Base-by-base conservation (phyloP, 2,888 invertebrate genomes). In the Drosophila pullipes region DNA sequence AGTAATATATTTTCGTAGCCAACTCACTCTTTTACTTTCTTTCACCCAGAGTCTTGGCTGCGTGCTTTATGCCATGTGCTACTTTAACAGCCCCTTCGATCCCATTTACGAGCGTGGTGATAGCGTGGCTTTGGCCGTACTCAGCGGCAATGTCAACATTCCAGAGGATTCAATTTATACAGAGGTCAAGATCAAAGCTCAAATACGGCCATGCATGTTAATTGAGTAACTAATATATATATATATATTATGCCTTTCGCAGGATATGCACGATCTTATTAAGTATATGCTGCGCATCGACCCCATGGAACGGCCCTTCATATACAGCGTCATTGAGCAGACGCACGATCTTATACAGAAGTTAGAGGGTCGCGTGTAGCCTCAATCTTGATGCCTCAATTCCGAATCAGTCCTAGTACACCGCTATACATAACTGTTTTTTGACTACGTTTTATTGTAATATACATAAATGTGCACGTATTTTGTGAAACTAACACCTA, bases 71-170 rank as follows among this genome's bases (percentile, higher is more conserved):
- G 97, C 97, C 1, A 94, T 97, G 94, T 96, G 97, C 89, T 98
- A 96, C 91, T 97, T 97, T 89, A 96, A 96, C 91, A 97, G 97
- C 50, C 98, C 98, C 0, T 98, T 96, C 92, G 98, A 98, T 93
- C 94, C 95, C 31, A 96, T 97, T 13, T 96, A 97, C 91, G 97
- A 97, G 92, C 94, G 96, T 83, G 98, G 98, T 2, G 97, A 97
- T 92, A 97, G 97, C 82, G 97, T 98, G 16, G 97, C 97, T 49
- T 93, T 98, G 77, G 97, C 98, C 67, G 97, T 97, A 41, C 95
- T 97, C 68, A 96, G 96, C 85, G 96, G 96, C 60, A 96, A 95
- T 82, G 93, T 97, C 9, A 94, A 94, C 90, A 96, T 97, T 93
- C 96, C 97, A 18, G 95, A 96, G 82, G 95, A 94, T 83, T 94